Conservation (phyloP, 2,113 vertebrate genomes). For the Carassius gibelio region DNA sequence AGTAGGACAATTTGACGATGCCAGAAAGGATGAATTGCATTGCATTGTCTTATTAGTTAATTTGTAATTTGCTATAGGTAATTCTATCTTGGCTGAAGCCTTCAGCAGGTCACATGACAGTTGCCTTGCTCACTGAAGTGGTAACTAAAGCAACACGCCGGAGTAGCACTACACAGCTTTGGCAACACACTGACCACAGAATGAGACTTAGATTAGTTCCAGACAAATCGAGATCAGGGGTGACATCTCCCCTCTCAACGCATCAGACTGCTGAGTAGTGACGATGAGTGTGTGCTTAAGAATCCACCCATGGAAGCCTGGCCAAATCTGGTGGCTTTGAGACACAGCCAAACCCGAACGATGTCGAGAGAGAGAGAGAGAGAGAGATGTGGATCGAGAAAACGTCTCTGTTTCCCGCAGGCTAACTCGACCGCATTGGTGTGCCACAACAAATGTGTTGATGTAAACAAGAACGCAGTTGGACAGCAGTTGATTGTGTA, state of each 20-base stretch:
- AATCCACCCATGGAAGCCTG: slow-evolving; percentile 38
- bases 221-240: slow-evolving; percentile 43
- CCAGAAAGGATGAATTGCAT: background rate
- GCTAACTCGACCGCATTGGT: slow-evolving; percentile 8
- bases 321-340: slow-evolving; percentile 52
- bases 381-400: slow-evolving; percentile 22
- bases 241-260: slow-evolving; percentile 14
- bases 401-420: slow-evolving; percentile 10
- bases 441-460: slow-evolving; percentile 40
- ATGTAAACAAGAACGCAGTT: slow-evolving; percentile 13
- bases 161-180: slow-evolving; percentile 1
- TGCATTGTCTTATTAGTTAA: background rate
- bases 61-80: background rate
- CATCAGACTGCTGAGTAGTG: slow-evolving; percentile 16
- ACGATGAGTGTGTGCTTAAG: background rate
- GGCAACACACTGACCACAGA: slow-evolving; percentile 31
- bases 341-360: slow-evolving; percentile 43
- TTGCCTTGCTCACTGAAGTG: slow-evolving; percentile 1
- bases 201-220: slow-evolving; percentile 29
- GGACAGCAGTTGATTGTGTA: background rate
- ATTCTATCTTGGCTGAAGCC: background rate
- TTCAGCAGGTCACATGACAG: slow-evolving; percentile 8
- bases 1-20: background rate
- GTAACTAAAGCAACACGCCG: slow-evolving; percentile 22
- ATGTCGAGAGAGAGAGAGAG: slow-evolving; percentile 26